Base-by-base conservation (phyloP, 2,888 invertebrate species). In the Andricus quercusramuli region DNA sequence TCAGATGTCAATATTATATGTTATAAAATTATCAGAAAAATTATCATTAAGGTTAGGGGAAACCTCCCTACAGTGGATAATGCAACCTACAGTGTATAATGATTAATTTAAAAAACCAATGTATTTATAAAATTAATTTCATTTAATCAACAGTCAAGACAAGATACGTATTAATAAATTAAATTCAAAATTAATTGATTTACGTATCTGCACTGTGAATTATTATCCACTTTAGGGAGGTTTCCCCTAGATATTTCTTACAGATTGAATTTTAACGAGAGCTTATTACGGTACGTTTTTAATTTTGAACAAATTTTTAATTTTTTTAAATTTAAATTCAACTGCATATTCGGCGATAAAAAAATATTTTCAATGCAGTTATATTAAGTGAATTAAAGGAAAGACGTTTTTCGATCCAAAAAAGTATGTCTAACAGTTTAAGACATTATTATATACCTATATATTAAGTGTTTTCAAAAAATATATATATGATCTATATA, bases 401-500 rank as follows among this genome's bases (percentile, higher is more conserved):
- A 62, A 29, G 64, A 64, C 77, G 78, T 83, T 83, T 83, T 83
- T 82, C 81, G 83, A 85, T 80, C 79, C 84, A 85, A 86, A 82
- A 83, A 64, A 85, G 82, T 84, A 89, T 90, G 90, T 90, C 89
- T 87, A 89, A 88, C 88, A 88, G 88, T 88, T 90, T 88, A 90
- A 86, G 86, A 88, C 88, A 90, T 89, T 90, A 89, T 87, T 90
- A 90, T 90, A 90, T 90, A 89, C 89, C 89, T 87, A 89, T 90
- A 90, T 90, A 90, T 90, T 90, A 90, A 90, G 88, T 90, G 90
- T 90, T 90, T 90, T 90, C 89, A 90, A 86, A 89, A 90, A 90
- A 5, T 37, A 37, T 37, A 37, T 89, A 90, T 90, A 90, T 90
- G 90, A 90, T 90, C 90, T 89, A 90, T 89, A 90, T 90, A 90